Percentiles rank a stretch among this genome's conserved stretches.
Evolutionary conservation across 2,113 vertebrate species (phyloP).

Genomic region (Haemorhous mexicanus): DNA sequence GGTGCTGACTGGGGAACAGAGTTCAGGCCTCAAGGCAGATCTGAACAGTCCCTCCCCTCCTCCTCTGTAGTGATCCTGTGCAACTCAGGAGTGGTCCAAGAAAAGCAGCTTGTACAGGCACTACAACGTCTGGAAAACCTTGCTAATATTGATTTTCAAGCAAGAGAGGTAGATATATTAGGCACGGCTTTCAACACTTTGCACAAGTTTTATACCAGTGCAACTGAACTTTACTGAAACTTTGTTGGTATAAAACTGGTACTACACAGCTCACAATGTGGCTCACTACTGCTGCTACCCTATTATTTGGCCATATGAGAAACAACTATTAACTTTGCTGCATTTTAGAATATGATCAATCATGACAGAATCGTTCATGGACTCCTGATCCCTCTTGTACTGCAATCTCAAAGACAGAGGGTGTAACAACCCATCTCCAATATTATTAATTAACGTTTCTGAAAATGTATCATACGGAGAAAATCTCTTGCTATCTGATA

Average conservation of each 20-base stretch:
- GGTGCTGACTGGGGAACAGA: not conserved
- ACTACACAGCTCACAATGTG: not conserved
- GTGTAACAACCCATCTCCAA: not conserved
- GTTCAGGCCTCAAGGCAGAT: not conserved
- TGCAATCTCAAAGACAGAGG: not conserved
- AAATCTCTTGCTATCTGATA: not conserved
- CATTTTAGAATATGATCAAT: not conserved
- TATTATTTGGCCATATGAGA: not conserved
- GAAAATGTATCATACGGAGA: not conserved
- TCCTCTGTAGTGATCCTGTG: not conserved
- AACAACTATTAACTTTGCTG: accelerated
- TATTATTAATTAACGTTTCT: not conserved
- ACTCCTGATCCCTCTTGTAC: not conserved
- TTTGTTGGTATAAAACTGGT: not conserved
- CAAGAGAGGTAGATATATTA: not conserved
- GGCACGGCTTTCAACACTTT: not conserved
- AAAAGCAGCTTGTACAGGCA: conserved; percentile 29
- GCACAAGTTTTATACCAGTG: not conserved
- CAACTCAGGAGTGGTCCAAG: not conserved
- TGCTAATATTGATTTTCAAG: conserved; percentile 34
- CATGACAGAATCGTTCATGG: not conserved
- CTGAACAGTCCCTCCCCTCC: not conserved
- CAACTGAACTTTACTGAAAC: not conserved
- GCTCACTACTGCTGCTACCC: not conserved
- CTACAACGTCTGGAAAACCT: not conserved